Conservation (phyloP, 2,797 vertebrate genomes). For the Lophius americanus region DNA sequence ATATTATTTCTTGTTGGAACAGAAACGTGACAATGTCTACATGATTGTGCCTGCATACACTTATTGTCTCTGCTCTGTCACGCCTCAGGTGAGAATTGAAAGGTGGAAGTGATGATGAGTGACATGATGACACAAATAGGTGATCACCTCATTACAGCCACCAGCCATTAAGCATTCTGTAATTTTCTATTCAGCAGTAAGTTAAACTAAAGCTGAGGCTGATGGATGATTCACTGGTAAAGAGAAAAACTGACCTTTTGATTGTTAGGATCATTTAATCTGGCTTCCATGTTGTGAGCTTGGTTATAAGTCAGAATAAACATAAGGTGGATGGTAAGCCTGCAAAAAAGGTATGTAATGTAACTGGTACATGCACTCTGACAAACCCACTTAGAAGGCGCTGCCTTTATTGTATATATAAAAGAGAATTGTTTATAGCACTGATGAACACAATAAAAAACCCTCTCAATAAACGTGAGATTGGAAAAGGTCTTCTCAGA, state of each 20-base stretch:
- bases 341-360: too few relatives aligned
- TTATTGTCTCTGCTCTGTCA: slow-evolving; percentile 3
- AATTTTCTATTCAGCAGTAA: neutral
- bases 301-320: too few relatives aligned
- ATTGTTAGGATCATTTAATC: too few relatives aligned
- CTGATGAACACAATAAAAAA: slow-evolving; percentile 19
- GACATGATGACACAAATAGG: slow-evolving; percentile 39
- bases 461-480: slow-evolving; percentile 31
- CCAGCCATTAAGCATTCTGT: neutral
- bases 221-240: too few relatives aligned
- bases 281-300: too few relatives aligned
- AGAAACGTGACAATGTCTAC: neutral
- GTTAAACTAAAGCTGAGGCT: too few relatives aligned
- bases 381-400: too few relatives aligned
- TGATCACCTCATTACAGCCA: slow-evolving; percentile 40
- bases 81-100: slow-evolving; percentile 22
- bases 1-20: neutral
- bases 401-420: too few relatives aligned
- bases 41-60: slow-evolving; percentile 2
- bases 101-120: slow-evolving; percentile 46
- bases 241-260: too few relatives aligned
- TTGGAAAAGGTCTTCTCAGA: slow-evolving; percentile 41
- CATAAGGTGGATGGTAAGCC: too few relatives aligned
- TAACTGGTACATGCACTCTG: too few relatives aligned
- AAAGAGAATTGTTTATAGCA: slow-evolving; percentile 12